These are phyloP conservation scores for Nomada goodeniana DNA, from an alignment of 2,888 invertebrate species.

Conservation along the genomic window DNA sequence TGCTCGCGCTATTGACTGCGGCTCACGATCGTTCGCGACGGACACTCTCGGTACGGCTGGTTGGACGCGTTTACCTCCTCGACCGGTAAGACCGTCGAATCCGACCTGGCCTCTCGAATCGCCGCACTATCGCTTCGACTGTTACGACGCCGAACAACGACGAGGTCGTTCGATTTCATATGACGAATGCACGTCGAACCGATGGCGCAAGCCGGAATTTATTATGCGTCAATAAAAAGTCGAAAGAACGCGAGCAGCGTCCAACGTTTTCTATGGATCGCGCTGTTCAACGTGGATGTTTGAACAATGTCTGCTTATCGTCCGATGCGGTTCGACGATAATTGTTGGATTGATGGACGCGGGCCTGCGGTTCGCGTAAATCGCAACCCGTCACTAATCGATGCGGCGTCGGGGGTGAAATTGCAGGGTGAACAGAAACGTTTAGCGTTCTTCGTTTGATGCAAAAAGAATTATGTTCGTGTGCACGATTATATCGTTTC, in stretches of 20 bases:
- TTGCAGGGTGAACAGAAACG: not conserved
- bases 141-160: conserved; percentile 23
- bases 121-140: conserved; percentile 28
- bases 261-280: not conserved
- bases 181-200: conserved; percentile 32
- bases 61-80: conserved; percentile 17
- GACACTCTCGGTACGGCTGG: conserved; percentile 24
- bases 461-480: too few relatives aligned
- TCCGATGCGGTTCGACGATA: conserved; percentile 7
- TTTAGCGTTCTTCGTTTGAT: not conserved
- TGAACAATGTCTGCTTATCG: not conserved
- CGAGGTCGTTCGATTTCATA: conserved; percentile 45
- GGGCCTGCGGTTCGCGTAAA: not conserved
- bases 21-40: conserved; percentile 25
- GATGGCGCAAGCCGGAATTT: conserved; percentile 31
- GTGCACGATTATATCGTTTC: too few relatives aligned
- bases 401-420: conserved; percentile 23
- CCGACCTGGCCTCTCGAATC: conserved; percentile 35
- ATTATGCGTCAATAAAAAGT: conserved; percentile 21
- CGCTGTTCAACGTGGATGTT: not conserved
- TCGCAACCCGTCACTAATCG: not conserved
- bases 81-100: conserved; percentile 12
- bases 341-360: conserved; percentile 20
- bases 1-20: conserved; percentile 25
- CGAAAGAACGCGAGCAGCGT: conserved; percentile 3